Base-by-base conservation (phyloP, 2,797 vertebrate genomes). In the Pseudochromis fuscus region DNA sequence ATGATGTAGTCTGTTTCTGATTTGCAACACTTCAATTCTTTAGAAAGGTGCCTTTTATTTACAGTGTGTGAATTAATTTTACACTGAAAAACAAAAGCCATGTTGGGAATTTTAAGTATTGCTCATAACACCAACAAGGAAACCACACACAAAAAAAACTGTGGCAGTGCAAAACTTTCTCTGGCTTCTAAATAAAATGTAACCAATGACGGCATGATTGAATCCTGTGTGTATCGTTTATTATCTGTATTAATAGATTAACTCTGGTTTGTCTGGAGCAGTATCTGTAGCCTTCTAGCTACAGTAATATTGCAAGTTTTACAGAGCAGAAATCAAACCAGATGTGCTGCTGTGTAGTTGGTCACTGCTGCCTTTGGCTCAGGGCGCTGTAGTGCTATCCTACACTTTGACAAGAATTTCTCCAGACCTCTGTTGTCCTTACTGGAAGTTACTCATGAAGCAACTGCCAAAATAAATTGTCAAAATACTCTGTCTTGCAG, bases 341-440 rank as follows among this genome's bases (percentile, higher is more conserved):
- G 64, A 69, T 76, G 69, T 12, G 13, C 9, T 79, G 30, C 35
- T 27, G 7, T 35, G 23, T 75, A 57, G 51, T 25, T 40, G 67
- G 50, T 55, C 55, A 24, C 10, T 37, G 50, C 21, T 75, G 60
- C 70, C 49, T 60, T 75, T 31, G 63, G 61, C 61, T 78, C 45
- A 4, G 48, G 46, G 24, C 45, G 44, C 28, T 77, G 0, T n/a
- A n/a, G 0, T 52, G 61, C 50, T 44, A 67, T 67, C 56, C 33
- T 27, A 51, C 51, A 61, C 42, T 63, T 67, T 73, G 65, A 79
- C 60, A 75, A 45, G 59, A 77, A 72, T 61, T 27, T 57, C 64
- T 67, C 48, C 52, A 73, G 72, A 61, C 71, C 67, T 66, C 68
- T 52, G 67, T 31, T 59, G 76, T 80, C 42, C 30, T 48, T 19